Evolutionary conservation across 2,797 vertebrate genomes (phyloP).

Genomic region (Leucoraja ocellata): DNA sequence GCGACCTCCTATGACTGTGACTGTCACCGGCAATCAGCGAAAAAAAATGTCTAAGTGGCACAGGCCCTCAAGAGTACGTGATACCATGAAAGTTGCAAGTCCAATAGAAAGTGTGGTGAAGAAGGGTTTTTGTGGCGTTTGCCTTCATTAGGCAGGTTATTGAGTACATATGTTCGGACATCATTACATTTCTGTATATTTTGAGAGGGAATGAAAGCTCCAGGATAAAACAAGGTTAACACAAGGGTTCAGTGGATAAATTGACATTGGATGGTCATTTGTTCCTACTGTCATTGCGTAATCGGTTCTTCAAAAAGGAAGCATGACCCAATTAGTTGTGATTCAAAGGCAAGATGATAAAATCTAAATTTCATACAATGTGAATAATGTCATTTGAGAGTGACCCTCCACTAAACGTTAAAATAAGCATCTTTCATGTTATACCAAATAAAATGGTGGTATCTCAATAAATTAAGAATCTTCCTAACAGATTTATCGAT

Average conservation of each 20-base stretch:
- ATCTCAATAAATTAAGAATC: not conserved
- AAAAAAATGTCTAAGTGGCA: too few relatives aligned
- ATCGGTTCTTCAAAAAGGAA: not conserved
- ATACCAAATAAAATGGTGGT: not conserved
- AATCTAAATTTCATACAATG: not conserved
- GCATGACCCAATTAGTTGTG: not conserved
- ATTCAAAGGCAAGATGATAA: not conserved
- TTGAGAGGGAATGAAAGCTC: not conserved
- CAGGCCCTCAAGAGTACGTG: too few relatives aligned
- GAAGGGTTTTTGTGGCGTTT: too few relatives aligned
- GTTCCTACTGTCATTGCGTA: not conserved
- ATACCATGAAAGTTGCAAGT: too few relatives aligned
- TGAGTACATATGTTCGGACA: too few relatives aligned
- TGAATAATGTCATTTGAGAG: not conserved
- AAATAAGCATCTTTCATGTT: too few relatives aligned
- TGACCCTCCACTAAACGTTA: not conserved
- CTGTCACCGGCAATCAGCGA: too few relatives aligned
- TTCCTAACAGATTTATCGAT: not conserved
- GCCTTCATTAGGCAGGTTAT: too few relatives aligned
- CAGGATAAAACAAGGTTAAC: not conserved
- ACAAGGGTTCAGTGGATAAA: not conserved
- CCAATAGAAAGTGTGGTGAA: too few relatives aligned
- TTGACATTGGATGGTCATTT: not conserved
- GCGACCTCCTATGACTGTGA: too few relatives aligned
- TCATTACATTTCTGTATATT: not conserved